These are phyloP conservation scores for Apis dorsata DNA, from an alignment of 1,140 invertebrate species.

Conservation along the genomic window DNA sequence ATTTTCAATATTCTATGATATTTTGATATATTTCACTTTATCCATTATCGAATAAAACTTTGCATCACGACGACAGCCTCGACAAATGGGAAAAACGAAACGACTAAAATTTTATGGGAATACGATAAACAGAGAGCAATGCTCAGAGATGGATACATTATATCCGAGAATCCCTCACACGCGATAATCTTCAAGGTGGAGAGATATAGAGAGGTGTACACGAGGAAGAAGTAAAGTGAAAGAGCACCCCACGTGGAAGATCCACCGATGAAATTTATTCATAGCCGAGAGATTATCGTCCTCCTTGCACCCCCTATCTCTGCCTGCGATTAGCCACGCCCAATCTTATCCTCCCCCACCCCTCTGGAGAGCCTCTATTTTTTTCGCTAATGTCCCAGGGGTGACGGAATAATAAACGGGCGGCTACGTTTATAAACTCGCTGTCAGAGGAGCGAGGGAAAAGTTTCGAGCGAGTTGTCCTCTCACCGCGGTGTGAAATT, in stretches of 20 bases:
- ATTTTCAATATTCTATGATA: too few species aligned
- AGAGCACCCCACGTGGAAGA: slow-evolving; percentile 35
- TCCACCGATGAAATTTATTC: slow-evolving; percentile 59
- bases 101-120: background rate
- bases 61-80: too few species aligned
- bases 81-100: background rate
- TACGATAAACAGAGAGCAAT: background rate
- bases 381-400: slow-evolving; percentile 46
- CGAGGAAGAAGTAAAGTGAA: slow-evolving; percentile 39
- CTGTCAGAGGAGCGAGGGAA: slow-evolving; percentile 11
- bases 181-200: slow-evolving; percentile 27
- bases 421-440: slow-evolving; percentile 43
- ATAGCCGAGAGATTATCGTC: slow-evolving; percentile 53
- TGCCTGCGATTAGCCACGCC: slow-evolving; percentile 53
- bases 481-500: slow-evolving; percentile 28
- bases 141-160: background rate
- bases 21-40: too few species aligned
- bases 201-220: background rate
- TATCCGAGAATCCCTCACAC: slow-evolving; percentile 1
- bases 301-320: slow-evolving; percentile 26
- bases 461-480: slow-evolving; percentile 5
- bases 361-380: slow-evolving; percentile 37
- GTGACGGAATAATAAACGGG: slow-evolving; percentile 59
- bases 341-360: background rate
- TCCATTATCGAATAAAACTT: too few species aligned